Evolutionary conservation across 2,113 vertebrate genomes (phyloP).

Genomic region (Scophthalmus maximus): DNA sequence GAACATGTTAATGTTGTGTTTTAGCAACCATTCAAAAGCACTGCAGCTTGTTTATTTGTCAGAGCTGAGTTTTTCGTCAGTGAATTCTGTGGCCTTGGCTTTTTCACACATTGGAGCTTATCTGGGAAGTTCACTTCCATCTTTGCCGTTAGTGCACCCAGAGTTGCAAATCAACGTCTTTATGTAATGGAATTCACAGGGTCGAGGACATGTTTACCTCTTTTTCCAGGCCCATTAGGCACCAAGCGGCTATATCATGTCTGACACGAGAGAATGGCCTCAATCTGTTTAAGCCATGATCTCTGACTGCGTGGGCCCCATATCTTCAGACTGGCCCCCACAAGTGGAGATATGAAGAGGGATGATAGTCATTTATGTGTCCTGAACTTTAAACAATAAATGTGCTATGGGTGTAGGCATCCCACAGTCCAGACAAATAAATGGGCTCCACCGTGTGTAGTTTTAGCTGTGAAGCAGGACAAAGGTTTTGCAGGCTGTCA

Average conservation of each 20-base stretch:
- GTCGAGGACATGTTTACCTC: conserved; percentile 79
- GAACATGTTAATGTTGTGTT: conserved; percentile 47
- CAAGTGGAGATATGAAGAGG: conserved; percentile 56
- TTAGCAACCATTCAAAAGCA: conserved; percentile 27
- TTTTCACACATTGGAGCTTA: conserved; percentile 46
- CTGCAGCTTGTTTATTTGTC: conserved; percentile 57
- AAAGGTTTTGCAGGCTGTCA: conserved; percentile 37
- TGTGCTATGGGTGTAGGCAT: conserved; percentile 71
- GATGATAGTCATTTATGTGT: conserved; percentile 65
- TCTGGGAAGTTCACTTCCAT: conserved; percentile 55
- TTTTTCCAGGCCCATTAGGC: conserved; percentile 81
- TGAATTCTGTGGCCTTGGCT: conserved; percentile 38
- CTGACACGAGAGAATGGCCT: conserved; percentile 75
- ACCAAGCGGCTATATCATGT: conserved; percentile 78
- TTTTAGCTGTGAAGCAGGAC: conserved; percentile 30
- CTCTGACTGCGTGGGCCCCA: conserved; percentile 65
- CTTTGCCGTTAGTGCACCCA: conserved; percentile 49
- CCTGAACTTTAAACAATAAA: conserved; percentile 70
- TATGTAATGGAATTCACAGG: conserved; percentile 81
- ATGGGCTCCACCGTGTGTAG: conserved; percentile 63
- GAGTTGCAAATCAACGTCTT: conserved; percentile 73
- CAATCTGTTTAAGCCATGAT: conserved; percentile 81
- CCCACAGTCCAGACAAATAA: conserved; percentile 62
- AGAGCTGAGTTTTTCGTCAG: conserved; percentile 12
- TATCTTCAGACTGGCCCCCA: conserved; percentile 56